Conservation (phyloP, 2,113 vertebrate genomes). For the Melanotaenia duboulayi region DNA sequence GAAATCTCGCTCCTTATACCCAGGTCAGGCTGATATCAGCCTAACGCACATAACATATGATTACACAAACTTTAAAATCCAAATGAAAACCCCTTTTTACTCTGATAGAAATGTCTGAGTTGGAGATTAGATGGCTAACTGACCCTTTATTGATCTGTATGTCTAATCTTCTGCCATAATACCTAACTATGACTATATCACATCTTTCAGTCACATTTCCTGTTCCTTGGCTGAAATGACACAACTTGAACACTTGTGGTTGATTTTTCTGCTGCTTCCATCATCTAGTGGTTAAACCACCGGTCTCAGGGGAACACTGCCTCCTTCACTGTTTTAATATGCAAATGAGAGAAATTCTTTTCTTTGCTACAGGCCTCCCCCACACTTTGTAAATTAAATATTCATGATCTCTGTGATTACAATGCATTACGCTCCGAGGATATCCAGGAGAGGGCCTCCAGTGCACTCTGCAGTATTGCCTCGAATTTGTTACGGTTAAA, state of each 20-base stretch:
- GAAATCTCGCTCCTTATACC: not conserved
- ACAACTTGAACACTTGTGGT: not conserved
- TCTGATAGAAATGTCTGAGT: not conserved
- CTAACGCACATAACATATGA: not conserved
- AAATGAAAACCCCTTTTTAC: conserved; percentile 10
- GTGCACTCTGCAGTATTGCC: not conserved
- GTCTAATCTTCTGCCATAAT: too few relatives aligned
- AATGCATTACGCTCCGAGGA: conserved; percentile 17
- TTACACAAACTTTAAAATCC: conserved; percentile 6
- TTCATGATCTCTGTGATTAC: conserved; percentile 64
- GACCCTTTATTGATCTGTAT: conserved; percentile 19
- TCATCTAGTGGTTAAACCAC: not conserved
- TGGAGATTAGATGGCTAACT: not conserved
- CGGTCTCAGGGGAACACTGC: conserved; percentile 49
- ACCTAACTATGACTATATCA: too few relatives aligned
- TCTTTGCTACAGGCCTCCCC: conserved; percentile 32
- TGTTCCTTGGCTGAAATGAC: not conserved
- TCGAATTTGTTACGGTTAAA: conserved; percentile 1
- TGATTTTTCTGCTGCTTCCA: not conserved
- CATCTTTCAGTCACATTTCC: too few relatives aligned
- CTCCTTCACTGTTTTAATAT: conserved; percentile 63
- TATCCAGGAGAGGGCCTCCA: conserved; percentile 3
- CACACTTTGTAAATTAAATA: conserved; percentile 63
- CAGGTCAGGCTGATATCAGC: not conserved
- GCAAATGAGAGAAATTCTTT: conserved; percentile 57